Evolutionary conservation across 1,140 invertebrate species (phyloP).

Genomic region (Geopemphigus sp.): DNA sequence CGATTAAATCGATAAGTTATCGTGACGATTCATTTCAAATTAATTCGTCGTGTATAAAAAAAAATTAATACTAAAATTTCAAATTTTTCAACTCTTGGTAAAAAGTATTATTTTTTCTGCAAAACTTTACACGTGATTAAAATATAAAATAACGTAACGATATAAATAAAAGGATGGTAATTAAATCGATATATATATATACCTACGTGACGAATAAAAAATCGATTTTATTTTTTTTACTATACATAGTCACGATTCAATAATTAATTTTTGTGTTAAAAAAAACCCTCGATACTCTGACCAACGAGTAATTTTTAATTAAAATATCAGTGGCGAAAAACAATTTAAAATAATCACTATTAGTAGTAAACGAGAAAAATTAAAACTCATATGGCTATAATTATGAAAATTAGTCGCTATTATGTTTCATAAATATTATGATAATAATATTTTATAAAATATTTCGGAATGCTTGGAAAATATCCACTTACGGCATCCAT

Average conservation of each 20-base stretch:
- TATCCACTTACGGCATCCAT: too few relatives aligned
- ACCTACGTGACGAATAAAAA: background rate
- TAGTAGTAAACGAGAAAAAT: background rate
- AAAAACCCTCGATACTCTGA: background rate
- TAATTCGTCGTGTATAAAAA: too few relatives aligned
- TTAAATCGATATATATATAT: too few relatives aligned
- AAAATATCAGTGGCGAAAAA: slow-evolving; percentile 8
- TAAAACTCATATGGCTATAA: background rate
- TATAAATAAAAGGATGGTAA: too few relatives aligned
- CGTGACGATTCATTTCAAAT: too few relatives aligned
- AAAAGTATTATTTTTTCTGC: too few relatives aligned
- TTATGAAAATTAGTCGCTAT: background rate
- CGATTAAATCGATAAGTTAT: too few relatives aligned
- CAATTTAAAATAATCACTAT: slow-evolving; percentile 26
- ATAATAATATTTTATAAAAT: background rate
- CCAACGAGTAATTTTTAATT: slow-evolving; percentile 16
- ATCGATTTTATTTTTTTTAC: slow-evolving; percentile 7
- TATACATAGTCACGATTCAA: slow-evolving; percentile 26
- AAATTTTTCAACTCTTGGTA: too few relatives aligned
- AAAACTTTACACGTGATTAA: too few relatives aligned
- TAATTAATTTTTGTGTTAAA: slow-evolving; percentile 41
- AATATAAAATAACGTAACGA: too few relatives aligned
- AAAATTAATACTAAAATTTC: too few relatives aligned
- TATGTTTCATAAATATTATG: background rate
- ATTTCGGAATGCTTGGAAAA: background rate